Evolutionary conservation across 2,113 vertebrate species (phyloP).

Genomic region (Lepus europaeus): DNA sequence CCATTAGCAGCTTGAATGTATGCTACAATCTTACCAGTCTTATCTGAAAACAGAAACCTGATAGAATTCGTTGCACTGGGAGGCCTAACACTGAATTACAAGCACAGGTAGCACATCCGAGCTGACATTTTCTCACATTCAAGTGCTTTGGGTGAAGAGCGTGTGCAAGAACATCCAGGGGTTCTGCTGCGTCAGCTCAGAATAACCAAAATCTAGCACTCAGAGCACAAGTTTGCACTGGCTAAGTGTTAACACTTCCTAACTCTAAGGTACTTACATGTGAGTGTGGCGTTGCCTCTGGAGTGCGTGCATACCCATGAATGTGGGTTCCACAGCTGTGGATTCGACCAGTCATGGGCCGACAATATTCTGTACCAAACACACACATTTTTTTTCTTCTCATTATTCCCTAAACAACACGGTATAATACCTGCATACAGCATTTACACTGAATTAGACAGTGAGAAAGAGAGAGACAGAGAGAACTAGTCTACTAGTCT

Average conservation of each 20-base stretch:
- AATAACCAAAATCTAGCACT: conserved; percentile 25
- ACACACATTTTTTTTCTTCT: neutral
- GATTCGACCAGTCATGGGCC: neutral
- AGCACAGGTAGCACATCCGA: neutral
- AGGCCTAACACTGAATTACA: neutral
- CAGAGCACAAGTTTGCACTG: neutral
- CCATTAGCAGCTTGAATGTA: neutral
- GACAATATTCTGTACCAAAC: neutral
- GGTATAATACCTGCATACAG: neutral
- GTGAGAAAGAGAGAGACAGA: too few species aligned
- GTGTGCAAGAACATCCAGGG: neutral
- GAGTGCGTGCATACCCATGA: neutral
- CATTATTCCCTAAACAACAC: neutral
- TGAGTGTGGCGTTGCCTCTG: neutral
- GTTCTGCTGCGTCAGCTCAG: neutral
- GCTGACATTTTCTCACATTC: neutral
- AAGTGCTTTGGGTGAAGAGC: neutral
- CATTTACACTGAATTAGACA: neutral
- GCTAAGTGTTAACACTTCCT: neutral
- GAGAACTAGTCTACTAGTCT: neutral
- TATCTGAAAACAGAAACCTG: neutral
- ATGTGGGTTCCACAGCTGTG: neutral
- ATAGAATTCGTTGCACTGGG: neutral
- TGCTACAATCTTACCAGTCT: conserved; percentile 28
- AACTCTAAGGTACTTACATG: conserved; percentile 11